Percentiles rank a stretch among this genome's conserved stretches.
Conservation (phyloP, 2,888 invertebrate genomes). For the Lasiommata megera region DNA sequence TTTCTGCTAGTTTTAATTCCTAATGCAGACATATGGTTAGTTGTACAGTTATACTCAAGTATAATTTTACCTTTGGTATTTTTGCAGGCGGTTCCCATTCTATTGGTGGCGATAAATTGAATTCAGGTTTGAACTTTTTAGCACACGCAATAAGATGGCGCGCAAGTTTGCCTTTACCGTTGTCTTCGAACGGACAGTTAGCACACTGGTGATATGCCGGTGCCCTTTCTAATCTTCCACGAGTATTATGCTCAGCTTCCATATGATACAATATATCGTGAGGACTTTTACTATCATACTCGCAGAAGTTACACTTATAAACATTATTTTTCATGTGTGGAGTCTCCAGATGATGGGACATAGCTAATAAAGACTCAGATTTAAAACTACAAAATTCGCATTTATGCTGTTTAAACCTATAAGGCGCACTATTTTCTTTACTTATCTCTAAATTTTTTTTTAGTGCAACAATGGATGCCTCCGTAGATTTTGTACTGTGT, state of each 20-base stretch:
- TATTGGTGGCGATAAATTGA: conserved; percentile 91
- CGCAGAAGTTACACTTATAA: conserved; percentile 93
- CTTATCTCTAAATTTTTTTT: conserved; percentile 92
- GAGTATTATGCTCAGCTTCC: conserved; percentile 93
- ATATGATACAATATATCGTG: conserved; percentile 95
- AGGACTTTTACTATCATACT: conserved; percentile 90
- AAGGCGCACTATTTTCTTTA: conserved; percentile 92
- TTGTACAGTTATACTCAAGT: no score
- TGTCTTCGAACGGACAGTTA: conserved; percentile 96
- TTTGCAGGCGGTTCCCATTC: conserved; percentile 98
- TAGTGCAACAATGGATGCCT: conserved; percentile 90
- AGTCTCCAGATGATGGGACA: conserved; percentile 94
- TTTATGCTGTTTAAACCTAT: conserved; percentile 87
- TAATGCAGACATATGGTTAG: no score
- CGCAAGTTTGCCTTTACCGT: conserved; percentile 94
- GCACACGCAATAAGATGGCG: conserved; percentile 93
- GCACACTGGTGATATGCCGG: conserved; percentile 95
- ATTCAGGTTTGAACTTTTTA: conserved; percentile 93
- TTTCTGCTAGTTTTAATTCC: no score
- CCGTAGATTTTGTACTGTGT: conserved; percentile 84
- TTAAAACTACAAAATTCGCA: conserved; percentile 95
- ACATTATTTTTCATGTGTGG: conserved; percentile 94
- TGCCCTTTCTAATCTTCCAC: conserved; percentile 91
- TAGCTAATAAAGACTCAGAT: conserved; percentile 90
- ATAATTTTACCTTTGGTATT: conserved; percentile 85